Percentiles rank a stretch among this genome's conserved stretches.
Evolutionary conservation across 2,888 invertebrate genomes (phyloP).

Genomic region (Didymodactylos carnosus): DNA sequence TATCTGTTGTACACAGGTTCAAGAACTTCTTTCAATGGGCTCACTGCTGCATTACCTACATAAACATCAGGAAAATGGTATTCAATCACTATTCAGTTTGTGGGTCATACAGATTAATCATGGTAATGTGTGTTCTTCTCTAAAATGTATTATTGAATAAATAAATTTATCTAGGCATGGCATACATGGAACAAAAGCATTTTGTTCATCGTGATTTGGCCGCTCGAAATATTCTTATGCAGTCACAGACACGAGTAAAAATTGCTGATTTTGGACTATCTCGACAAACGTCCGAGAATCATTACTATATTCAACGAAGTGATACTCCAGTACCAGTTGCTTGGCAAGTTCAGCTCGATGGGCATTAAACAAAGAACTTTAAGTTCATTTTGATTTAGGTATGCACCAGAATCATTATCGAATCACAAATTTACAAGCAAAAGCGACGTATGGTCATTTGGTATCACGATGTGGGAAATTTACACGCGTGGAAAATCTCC

Average conservation of each 20-base stretch:
- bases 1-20: too few species aligned
- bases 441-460: constrained; percentile 83
- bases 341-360: constrained; percentile 46
- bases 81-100: background rate
- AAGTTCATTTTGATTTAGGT: constrained; percentile 29
- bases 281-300: constrained; percentile 40
- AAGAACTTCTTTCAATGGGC: background rate
- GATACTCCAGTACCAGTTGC: constrained; percentile 65
- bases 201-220: constrained; percentile 81
- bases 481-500: constrained; percentile 69
- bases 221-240: constrained; percentile 66
- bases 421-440: constrained; percentile 77
- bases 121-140: too few species aligned
- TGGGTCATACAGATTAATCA: background rate
- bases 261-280: constrained; percentile 64
- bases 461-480: constrained; percentile 86
- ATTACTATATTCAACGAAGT: constrained; percentile 48
- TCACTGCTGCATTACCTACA: background rate
- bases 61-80: background rate
- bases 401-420: constrained; percentile 76
- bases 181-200: constrained; percentile 59
- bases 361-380: too few species aligned
- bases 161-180: too few species aligned
- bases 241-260: constrained; percentile 43
- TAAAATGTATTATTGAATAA: too few species aligned